Conservation (phyloP, 2,797 vertebrate species). For the Coccyzus lansbergi region DNA sequence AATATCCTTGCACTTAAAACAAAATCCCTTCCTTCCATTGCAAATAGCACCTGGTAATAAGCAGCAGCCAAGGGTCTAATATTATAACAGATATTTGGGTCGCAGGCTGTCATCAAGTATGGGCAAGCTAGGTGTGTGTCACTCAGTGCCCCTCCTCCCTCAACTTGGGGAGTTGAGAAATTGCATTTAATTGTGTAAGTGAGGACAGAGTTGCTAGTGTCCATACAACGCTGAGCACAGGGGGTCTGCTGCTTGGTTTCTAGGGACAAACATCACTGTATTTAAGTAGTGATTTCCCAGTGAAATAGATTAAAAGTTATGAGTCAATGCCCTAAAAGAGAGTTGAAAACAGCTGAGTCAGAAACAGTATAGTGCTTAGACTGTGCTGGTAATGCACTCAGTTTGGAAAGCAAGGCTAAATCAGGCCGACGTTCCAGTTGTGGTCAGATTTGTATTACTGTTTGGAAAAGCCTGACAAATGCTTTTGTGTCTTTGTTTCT, state of each 20-base stretch:
- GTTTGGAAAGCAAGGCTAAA: not conserved
- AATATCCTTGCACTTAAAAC: not conserved
- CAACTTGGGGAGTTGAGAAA: not conserved
- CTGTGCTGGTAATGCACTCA: not conserved
- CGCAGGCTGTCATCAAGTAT: not conserved
- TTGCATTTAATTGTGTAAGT: not conserved
- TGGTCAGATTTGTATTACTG: not conserved
- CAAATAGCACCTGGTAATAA: not conserved
- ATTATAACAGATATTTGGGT: not conserved
- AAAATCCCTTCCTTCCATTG: conserved; percentile 8
- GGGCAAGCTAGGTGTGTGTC: fast-evolving
- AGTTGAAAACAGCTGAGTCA: not conserved
- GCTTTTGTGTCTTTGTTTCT: not conserved
- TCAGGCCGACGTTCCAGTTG: not conserved
- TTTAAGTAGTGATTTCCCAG: not conserved
- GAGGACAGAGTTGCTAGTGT: not conserved
- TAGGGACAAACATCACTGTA: not conserved
- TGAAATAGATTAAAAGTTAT: not conserved
- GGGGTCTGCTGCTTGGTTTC: not conserved
- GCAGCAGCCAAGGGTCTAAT: conserved; percentile 8
- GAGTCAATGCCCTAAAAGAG: not conserved
- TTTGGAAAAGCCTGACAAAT: not conserved
- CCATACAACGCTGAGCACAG: not conserved
- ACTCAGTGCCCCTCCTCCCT: not conserved
- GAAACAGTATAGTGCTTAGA: not conserved